Base-by-base conservation (phyloP, 2,113 vertebrate genomes). In the Pomatorhinus ruficollis region DNA sequence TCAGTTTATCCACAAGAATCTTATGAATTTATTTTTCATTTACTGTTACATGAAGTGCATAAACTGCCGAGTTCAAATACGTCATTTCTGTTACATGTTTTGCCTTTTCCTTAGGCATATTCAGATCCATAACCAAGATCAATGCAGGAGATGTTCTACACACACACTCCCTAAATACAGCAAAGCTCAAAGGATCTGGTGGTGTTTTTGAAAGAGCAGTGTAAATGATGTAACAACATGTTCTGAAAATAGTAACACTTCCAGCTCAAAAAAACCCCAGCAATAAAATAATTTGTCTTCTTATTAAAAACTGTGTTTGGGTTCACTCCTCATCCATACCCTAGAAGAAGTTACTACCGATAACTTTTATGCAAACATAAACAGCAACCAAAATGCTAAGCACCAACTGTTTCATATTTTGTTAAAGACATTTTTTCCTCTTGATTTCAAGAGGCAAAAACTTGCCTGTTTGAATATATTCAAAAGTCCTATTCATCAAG, bases 361-460 rank as follows among this genome's bases (percentile, higher is more conserved):
- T 56, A 3, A 30, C 12, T 18, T 74, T 45, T 45, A 42, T 40
- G 16, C 71, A 78, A 85, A 83, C 24, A 76, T 56, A 33, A 37
- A 42, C 37, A 19, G 56, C 33, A 74, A 45, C 15, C 45, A 63
- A 80, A 90, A 59, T 19, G 19, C 45, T 61, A 70, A 76, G n/a
- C 16, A 61, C 10, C 17, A 77, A 47, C 9, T 52, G 24, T 22
- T 88, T 65, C 4, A 53, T 24, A 74, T 77, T 66, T 69, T 91
- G 25, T 33, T 65, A 66, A 45, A 30, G 39, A 56, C 19, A 83
- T 35, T 35, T 87, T 71, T 80, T 54, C 9, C 42, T 60, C 63
- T 61, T 35, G 40, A 76, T 76, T 83, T 85, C 74, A 94, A 68
- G 42, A 87, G 15, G 59, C 15, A 83, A 66, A 91, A 93, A 66